Base-by-base conservation (phyloP, 2,113 vertebrate genomes). In the Aleadryas rufinucha region DNA sequence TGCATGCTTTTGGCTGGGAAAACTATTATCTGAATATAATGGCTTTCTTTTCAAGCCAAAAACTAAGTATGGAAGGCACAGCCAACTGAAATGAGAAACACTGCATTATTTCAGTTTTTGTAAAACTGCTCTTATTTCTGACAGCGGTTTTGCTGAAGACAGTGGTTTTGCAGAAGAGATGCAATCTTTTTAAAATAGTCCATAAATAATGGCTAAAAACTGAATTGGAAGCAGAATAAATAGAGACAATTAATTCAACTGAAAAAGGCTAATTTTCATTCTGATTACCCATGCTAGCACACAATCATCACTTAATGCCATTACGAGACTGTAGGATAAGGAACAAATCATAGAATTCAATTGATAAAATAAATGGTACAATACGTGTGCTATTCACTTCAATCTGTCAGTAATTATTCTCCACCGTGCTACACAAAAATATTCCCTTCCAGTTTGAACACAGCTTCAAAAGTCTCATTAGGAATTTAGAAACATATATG, bases 91-190 rank as follows among this genome's bases (percentile, higher is more conserved):
- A 97, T 3, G 59, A 97, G 94, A 95, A 96, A 87, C 72, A 63
- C 23, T 88, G 72, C 26, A 11, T 87, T 93, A 96, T 96, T 95
- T 92, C 91, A 90, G 77, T 66, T 93, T 96, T 87, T 92, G n/a
- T 95, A 89, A 92, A 89, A 87, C 77, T 93, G 81, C 54, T 95
- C 65, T 85, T 90, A 92, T 96, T 97, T 94, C 84, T 95, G 94
- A 95, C 84, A 61, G 96, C 69, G 89, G 92, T 97, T 97, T 97
- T 96, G 93, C 95, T 97, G 96, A 97, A 97, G 94, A 93, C 90
- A 83, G 94, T 87, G 74, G 89, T 96, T 97, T 97, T 95, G 63
- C 89, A 83, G 89, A 96, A 89, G 61, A 95, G 92, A 95, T 92
- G 65, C 76, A 95, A 95, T 97, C 92, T 96, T 94, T 94, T 91